Evolutionary conservation across 2,113 vertebrate species (phyloP).

Genomic region (Ciconia boyciana): DNA sequence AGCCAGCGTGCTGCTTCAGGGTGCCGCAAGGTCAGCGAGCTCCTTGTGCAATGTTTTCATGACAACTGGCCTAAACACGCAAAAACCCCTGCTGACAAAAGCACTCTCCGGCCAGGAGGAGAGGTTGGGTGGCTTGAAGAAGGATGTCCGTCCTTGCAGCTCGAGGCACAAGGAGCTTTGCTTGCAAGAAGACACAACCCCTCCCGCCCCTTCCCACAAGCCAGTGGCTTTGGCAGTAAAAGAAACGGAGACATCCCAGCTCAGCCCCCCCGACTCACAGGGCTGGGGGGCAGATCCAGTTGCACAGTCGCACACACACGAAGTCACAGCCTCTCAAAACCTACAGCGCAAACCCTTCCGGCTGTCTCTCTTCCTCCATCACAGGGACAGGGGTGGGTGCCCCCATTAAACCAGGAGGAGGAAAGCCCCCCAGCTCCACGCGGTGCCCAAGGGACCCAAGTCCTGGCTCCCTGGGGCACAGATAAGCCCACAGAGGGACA

Average conservation of each 20-base stretch:
- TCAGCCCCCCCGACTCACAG: too few relatives aligned
- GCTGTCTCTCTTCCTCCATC: not conserved
- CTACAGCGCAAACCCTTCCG: not conserved
- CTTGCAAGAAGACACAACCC: not conserved
- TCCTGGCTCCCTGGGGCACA: not conserved
- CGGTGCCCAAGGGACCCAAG: not conserved
- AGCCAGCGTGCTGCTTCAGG: not conserved
- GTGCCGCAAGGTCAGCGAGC: not conserved
- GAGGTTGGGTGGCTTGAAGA: not conserved
- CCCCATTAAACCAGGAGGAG: not conserved
- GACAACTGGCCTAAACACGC: not conserved
- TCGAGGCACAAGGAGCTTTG: not conserved
- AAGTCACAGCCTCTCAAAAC: not conserved
- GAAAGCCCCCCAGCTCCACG: not conserved
- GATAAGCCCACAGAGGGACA: not conserved
- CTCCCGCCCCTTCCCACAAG: accelerated
- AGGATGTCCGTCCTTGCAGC: not conserved
- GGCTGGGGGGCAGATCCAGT: not conserved
- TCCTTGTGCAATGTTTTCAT: not conserved
- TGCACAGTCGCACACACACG: not conserved
- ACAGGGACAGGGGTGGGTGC: not conserved
- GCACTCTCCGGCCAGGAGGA: not conserved
- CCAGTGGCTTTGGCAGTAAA: not conserved
- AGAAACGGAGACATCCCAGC: not conserved
- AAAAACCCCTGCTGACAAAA: not conserved